These are phyloP conservation scores for Siphonodentalium dalli DNA, from an alignment of 2,888 invertebrate species.

Conservation along the genomic window DNA sequence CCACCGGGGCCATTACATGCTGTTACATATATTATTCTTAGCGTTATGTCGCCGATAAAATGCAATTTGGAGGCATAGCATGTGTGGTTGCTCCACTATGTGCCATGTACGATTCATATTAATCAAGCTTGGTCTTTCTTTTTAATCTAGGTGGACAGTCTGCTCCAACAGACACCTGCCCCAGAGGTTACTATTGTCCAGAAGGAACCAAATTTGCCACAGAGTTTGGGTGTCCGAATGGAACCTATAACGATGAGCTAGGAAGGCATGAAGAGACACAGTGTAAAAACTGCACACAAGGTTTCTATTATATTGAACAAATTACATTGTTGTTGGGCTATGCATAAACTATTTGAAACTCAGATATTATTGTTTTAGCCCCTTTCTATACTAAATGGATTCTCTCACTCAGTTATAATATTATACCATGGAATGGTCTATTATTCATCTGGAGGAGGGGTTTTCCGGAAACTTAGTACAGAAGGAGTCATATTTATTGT, in stretches of 20 bases:
- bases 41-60: neutral
- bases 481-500: no score
- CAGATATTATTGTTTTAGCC: neutral
- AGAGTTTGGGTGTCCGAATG: conserved; percentile 57
- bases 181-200: conserved; percentile 59
- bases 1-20: no score
- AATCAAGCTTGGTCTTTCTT: neutral
- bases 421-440: no score
- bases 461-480: no score
- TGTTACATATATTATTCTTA: neutral
- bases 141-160: conserved; percentile 45
- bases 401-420: no score
- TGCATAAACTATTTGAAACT: neutral
- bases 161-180: conserved; percentile 45
- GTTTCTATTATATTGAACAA: conserved; percentile 29
- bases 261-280: conserved; percentile 43
- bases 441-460: no score
- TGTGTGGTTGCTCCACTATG: neutral
- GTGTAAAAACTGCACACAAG: conserved; percentile 58
- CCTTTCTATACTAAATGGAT: neutral
- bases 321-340: neutral
- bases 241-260: conserved; percentile 53
- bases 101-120: neutral
- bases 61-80: neutral
- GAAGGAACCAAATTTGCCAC: conserved; percentile 45